These are phyloP conservation scores for Redunca redunca DNA, from an alignment of 2,113 vertebrate species.

Conservation along the genomic window DNA sequence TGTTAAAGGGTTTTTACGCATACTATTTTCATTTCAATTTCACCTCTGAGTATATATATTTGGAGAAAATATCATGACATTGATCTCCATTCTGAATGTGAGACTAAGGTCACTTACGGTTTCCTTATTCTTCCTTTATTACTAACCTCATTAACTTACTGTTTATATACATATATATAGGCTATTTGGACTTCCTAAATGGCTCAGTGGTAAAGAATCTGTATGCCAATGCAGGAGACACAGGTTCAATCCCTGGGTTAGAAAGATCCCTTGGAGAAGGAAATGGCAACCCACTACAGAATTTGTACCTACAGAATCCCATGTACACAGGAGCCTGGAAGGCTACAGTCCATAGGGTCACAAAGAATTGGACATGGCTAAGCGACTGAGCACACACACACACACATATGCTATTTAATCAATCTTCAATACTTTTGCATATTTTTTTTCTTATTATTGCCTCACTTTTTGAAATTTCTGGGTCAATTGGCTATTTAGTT, in stretches of 20 bases:
- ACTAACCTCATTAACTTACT: neutral
- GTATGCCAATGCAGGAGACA: neutral
- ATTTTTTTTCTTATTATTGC: neutral
- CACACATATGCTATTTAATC: neutral
- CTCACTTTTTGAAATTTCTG: neutral
- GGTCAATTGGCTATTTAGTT: neutral
- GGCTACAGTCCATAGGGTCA: neutral
- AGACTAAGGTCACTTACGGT: neutral
- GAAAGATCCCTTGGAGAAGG: neutral
- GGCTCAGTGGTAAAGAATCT: neutral
- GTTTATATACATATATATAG: neutral
- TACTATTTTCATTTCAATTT: neutral
- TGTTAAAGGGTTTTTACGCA: neutral
- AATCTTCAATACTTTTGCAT: neutral
- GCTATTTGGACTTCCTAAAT: neutral
- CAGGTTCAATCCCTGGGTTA: neutral
- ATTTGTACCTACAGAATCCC: neutral
- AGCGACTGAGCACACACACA: fast-evolving
- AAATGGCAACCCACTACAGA: neutral
- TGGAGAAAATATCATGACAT: neutral
- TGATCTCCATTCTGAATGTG: neutral
- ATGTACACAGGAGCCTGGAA: neutral
- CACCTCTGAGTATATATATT: neutral
- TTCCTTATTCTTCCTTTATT: neutral
- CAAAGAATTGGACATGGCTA: neutral